A percentile compares a stretch with the other conserved stretches of the same genome.
phyloP scores from a whole-genome alignment of 2,888 invertebrate genomes.

The Leptopterna dolabrata region DNA sequence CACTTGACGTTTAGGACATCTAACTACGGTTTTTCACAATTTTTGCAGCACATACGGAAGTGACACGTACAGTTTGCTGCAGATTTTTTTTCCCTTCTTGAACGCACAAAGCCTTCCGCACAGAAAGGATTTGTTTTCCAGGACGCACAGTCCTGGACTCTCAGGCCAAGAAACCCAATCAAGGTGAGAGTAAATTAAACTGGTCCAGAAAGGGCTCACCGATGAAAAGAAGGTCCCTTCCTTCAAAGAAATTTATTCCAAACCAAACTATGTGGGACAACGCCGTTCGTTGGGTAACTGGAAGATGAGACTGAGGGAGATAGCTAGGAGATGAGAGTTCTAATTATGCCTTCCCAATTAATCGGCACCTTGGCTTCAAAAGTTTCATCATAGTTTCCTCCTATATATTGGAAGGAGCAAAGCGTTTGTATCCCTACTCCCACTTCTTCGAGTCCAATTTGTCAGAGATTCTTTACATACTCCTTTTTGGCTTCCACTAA shows the following conservation, averaged over 20 bases:
- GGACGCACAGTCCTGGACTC: not conserved
- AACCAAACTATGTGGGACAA: conserved; percentile 49
- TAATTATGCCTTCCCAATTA: conserved; percentile 51
- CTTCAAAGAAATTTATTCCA: conserved; percentile 44
- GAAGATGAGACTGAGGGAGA: conserved; percentile 21
- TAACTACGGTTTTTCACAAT: too few relatives aligned
- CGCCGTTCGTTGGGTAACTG: conserved; percentile 36
- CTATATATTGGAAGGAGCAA: not conserved
- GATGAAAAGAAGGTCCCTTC: conserved; percentile 39
- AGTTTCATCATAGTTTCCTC: conserved; percentile 48
- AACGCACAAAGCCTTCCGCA: too few relatives aligned
- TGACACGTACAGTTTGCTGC: too few relatives aligned
- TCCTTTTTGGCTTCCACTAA: conserved; percentile 38
- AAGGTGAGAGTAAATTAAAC: conserved; percentile 40
- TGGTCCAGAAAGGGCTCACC: conserved; percentile 4
- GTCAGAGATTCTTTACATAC: conserved; percentile 54
- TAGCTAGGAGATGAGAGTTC: conserved; percentile 44
- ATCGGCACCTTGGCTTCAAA: conserved; percentile 50
- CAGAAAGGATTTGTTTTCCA: too few relatives aligned
- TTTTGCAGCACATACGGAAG: too few relatives aligned
- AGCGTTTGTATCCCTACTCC: not conserved
- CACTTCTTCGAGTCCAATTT: conserved; percentile 27
- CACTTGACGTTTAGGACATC: too few relatives aligned
- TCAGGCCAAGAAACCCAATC: conserved; percentile 27
- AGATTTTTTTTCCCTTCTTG: too few relatives aligned